A percentile compares a stretch with the other conserved stretches of the same genome.
These are phyloP conservation scores for Cephus cinctus DNA, from an alignment of 1,140 invertebrate genomes.

Conservation along the genomic window DNA sequence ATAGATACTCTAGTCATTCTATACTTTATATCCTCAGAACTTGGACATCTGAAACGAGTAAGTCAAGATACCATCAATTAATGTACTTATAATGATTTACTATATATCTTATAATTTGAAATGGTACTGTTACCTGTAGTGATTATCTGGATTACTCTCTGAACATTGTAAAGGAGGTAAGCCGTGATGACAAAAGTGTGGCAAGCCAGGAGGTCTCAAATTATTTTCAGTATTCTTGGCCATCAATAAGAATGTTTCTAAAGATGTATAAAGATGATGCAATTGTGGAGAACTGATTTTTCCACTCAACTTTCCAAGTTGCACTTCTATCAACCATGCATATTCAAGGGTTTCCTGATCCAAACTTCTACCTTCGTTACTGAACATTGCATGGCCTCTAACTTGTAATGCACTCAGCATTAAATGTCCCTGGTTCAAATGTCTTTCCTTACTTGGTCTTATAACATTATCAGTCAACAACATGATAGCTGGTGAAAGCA, in stretches of 20 bases:
- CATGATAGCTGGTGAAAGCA: slow-evolving; percentile 86
- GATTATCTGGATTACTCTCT: slow-evolving; percentile 69
- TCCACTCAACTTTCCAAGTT: slow-evolving; percentile 78
- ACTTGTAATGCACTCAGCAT: slow-evolving; percentile 88
- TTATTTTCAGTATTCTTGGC: slow-evolving; percentile 88
- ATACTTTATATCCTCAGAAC: slow-evolving; percentile 92
- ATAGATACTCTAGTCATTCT: slow-evolving; percentile 87
- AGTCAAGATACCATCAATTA: neutral
- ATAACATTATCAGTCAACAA: slow-evolving; percentile 72
- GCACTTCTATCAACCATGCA: slow-evolving; percentile 87
- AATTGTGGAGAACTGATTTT: slow-evolving; percentile 79
- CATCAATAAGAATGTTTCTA: slow-evolving; percentile 88
- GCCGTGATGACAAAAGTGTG: slow-evolving; percentile 84
- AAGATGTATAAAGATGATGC: slow-evolving; percentile 79
- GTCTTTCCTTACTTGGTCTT: slow-evolving; percentile 67
- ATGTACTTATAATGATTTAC: neutral
- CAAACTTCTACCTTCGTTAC: slow-evolving; percentile 81
- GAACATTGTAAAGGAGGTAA: slow-evolving; percentile 73
- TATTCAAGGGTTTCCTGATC: slow-evolving; percentile 97
- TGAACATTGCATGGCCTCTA: slow-evolving; percentile 96
- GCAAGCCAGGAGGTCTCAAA: slow-evolving; percentile 70
- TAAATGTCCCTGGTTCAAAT: slow-evolving; percentile 85
- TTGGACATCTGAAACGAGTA: slow-evolving; percentile 65
- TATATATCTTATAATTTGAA: neutral
- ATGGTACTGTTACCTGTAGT: slow-evolving; percentile 56